Conservation (phyloP, 30 jellyfish, hydroid and myxozoan genomes). For the Hydra vulgaris region DNA sequence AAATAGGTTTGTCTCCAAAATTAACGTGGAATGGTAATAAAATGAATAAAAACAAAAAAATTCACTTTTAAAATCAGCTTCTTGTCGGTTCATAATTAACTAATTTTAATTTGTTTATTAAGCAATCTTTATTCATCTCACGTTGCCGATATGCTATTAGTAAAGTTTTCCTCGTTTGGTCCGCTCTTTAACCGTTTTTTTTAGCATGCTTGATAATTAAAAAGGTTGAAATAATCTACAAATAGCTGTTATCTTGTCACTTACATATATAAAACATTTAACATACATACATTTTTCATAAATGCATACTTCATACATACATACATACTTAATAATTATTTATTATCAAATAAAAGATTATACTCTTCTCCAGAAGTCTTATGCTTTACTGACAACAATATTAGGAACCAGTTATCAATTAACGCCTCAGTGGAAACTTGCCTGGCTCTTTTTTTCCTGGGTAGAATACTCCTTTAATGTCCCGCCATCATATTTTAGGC, state of each 20-base stretch:
- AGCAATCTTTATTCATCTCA: too few species aligned
- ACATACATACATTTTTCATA: too few species aligned
- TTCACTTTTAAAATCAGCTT: too few species aligned
- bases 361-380: background rate
- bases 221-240: background rate
- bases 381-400: background rate
- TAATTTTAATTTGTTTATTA: too few species aligned
- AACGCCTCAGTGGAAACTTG: background rate
- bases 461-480: background rate
- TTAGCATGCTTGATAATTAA: constrained; percentile 69
- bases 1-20: too few species aligned
- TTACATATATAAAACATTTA: too few species aligned
- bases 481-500: background rate
- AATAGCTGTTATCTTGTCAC: too few species aligned
- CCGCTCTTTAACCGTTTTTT: constrained; percentile 52
- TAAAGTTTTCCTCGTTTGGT: background rate
- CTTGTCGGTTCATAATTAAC: too few species aligned
- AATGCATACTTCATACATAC: too few species aligned
- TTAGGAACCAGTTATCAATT: background rate
- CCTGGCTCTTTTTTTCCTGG: background rate
- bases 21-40: too few species aligned
- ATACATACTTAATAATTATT: too few species aligned
- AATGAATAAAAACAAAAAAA: too few species aligned
- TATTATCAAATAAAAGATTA: background rate
- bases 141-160: background rate